Conservation (phyloP, 1,140 invertebrate genomes). For the Drosophila sproati region DNA sequence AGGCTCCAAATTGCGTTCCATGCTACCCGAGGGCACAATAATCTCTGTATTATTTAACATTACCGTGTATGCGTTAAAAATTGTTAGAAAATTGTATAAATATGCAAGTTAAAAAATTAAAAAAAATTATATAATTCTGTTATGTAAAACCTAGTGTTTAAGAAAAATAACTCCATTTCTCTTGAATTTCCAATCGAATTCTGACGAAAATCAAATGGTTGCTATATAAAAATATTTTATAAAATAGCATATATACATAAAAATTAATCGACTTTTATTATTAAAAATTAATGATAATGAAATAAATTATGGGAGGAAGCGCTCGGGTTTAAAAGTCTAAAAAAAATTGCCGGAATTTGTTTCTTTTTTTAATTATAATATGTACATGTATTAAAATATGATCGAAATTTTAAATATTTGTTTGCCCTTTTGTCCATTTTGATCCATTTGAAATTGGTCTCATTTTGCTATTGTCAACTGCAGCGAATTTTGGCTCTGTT, state of each 20-base stretch:
- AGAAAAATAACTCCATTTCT: not conserved
- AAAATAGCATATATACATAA: no score
- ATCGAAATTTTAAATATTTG: not conserved
- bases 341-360: no score
- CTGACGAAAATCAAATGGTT: slow-evolving; percentile 1
- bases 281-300: no score
- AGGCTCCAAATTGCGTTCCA: slow-evolving; percentile 38
- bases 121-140: slow-evolving; percentile 4
- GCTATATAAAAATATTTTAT: not conserved
- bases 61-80: slow-evolving; percentile 11
- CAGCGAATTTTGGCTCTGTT: not conserved
- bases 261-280: no score
- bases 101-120: not conserved
- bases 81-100: slow-evolving; percentile 17
- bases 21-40: not conserved
- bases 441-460: not conserved
- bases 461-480: not conserved
- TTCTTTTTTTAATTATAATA: no score
- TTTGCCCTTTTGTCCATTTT: not conserved
- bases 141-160: slow-evolving; percentile 15
- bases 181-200: not conserved
- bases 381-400: no score
- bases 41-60: not conserved
- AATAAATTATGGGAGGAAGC: no score
- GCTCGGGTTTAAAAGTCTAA: no score